Percentiles rank a stretch among this genome's conserved stretches.
Evolutionary conservation across 2,113 vertebrate genomes (phyloP).

Genomic region (Enhydra lutris): DNA sequence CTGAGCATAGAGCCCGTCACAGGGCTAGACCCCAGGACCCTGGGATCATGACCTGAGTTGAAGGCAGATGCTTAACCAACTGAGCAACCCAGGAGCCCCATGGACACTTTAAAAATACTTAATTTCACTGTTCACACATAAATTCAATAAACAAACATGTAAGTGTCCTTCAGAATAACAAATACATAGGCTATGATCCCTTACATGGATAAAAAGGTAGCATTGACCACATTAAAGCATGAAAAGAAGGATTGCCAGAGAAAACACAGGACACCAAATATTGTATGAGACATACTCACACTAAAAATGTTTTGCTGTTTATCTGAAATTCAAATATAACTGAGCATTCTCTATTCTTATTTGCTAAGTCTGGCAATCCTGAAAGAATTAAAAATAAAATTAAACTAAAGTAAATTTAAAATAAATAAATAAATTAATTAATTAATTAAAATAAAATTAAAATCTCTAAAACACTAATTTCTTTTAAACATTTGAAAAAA

Average conservation of each 20-base stretch:
- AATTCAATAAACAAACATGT: background rate
- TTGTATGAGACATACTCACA: background rate
- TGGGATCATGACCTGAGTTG: no score
- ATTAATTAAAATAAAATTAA: background rate
- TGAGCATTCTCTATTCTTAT: background rate
- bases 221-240: background rate
- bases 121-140: background rate
- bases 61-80: no score
- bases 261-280: background rate
- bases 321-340: background rate
- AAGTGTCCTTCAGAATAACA: background rate
- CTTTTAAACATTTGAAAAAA: background rate
- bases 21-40: no score
- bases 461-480: background rate
- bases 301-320: background rate
- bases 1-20: no score
- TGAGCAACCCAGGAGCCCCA: no score
- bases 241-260: background rate
- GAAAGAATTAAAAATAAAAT: background rate
- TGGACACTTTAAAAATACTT: background rate
- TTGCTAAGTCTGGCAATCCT: background rate
- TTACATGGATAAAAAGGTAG: background rate
- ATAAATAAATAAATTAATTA: background rate
- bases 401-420: conserved; percentile 7
- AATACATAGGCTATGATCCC: background rate